These are phyloP conservation scores for Aspidiotus rigidus DNA, from an alignment of 2,888 invertebrate genomes.

Conservation along the genomic window DNA sequence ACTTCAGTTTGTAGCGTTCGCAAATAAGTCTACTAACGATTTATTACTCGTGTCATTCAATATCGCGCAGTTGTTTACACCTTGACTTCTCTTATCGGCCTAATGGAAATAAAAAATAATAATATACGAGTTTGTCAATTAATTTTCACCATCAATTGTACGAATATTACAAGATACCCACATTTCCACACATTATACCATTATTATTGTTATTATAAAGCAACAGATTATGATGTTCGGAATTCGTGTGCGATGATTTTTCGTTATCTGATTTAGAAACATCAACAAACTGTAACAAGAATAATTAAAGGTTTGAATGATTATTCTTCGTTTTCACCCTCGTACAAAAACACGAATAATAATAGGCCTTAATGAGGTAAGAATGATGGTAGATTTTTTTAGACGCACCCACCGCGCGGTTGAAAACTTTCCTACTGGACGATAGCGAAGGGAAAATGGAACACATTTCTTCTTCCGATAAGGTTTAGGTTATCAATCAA, in stretches of 20 bases:
- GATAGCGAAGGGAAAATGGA: constrained; percentile 1
- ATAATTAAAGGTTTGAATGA: not conserved
- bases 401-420: not conserved
- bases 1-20: too few relatives aligned
- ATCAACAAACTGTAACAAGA: constrained; percentile 2
- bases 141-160: not conserved
- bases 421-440: not conserved
- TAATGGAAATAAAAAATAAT: too few relatives aligned
- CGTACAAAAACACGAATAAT: constrained; percentile 8
- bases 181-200: not conserved
- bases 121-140: too few relatives aligned
- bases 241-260: constrained; percentile 20
- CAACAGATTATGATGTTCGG: constrained; percentile 13
- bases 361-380: constrained; percentile 4
- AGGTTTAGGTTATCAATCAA: constrained; percentile 29
- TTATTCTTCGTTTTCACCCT: too few relatives aligned
- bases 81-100: too few relatives aligned
- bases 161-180: not conserved
- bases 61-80: too few relatives aligned
- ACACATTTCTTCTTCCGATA: constrained; percentile 18
- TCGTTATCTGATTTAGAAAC: constrained; percentile 21
- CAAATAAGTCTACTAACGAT: too few relatives aligned
- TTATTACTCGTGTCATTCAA: too few relatives aligned
- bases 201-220: not conserved
- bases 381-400: not conserved